Evolutionary conservation across 2,888 invertebrate genomes (phyloP).

Genomic region (Spodoptera picta): DNA sequence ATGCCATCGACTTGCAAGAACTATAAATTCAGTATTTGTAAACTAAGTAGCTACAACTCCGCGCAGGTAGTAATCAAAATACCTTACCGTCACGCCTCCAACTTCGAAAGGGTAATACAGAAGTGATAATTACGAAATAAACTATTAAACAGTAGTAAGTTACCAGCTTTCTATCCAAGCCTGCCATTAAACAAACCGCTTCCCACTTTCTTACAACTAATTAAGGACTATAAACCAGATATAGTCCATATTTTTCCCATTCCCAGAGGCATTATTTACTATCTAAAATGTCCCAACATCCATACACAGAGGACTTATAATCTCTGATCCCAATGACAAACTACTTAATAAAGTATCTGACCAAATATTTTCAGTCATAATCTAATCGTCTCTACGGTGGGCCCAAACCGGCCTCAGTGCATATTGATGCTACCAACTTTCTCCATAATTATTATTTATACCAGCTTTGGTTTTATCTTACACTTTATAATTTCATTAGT

Average conservation of each 20-base stretch:
- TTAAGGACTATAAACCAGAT: slow-evolving; percentile 44
- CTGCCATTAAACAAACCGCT: slow-evolving; percentile 37
- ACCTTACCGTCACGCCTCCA: slow-evolving; percentile 12
- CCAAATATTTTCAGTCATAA: slow-evolving; percentile 76
- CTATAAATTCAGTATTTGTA: too few relatives aligned
- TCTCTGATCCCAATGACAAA: slow-evolving; percentile 60
- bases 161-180: slow-evolving; percentile 35
- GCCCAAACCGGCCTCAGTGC: slow-evolving; percentile 55
- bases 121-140: slow-evolving; percentile 37
- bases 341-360: slow-evolving; percentile 64
- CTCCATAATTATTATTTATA: slow-evolving; percentile 86
- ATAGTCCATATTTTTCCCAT: slow-evolving; percentile 32
- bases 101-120: slow-evolving; percentile 21
- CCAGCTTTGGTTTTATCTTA: slow-evolving; percentile 71
- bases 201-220: slow-evolving; percentile 48
- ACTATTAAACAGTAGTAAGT: slow-evolving; percentile 27
- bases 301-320: slow-evolving; percentile 43
- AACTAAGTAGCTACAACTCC: neutral
- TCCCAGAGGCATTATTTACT: slow-evolving; percentile 37
- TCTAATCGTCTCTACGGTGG: slow-evolving; percentile 66
- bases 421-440: slow-evolving; percentile 78
- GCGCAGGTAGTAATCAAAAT: slow-evolving; percentile 14
- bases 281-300: slow-evolving; percentile 49
- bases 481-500: slow-evolving; percentile 69
- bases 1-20: too few relatives aligned